Evolutionary conservation across 2,888 invertebrate species (phyloP), one percentile per base, ranked within the genome.

Genomic region (Stenodera caucasica): DNA sequence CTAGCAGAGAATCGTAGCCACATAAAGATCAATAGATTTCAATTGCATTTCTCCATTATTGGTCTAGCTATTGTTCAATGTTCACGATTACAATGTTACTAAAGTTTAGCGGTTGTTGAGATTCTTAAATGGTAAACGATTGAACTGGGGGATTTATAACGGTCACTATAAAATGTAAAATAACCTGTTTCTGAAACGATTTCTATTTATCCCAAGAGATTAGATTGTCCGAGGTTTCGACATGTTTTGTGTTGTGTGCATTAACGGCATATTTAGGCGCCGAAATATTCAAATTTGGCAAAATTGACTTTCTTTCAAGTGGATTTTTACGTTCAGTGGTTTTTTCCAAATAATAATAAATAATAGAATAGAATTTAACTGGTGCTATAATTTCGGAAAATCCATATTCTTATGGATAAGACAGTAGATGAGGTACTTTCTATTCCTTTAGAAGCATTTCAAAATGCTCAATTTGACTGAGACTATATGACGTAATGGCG

Each of bases 381-480:
- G 18, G 30, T 49, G 32, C 49, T 23, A 40, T 23, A 55, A 59
- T 60, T 55, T 60, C 55, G 53, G 49, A 52, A 52, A 56, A 60
- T 60, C 60, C 53, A 60, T 60, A 60, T 60, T 60, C 57, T 50
- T 57, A 37, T 53, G 49, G 54, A 40, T 30, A 14, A 12, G 55
- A 7, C 49, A 26, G 49, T 32, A 57, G 57, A 60, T 60, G 53
- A 60, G 56, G 49, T 49, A 56, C 40, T 56, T 60, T 56, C 56
- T 60, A 60, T 60, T 60, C 53, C 53, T 15, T n/a, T n/a, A n/a
- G n/a, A n/a, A n/a, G 11, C 45, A 49, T 29, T 23, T 21, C 21
- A 53, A n/a, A 66, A 66, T 63, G 63, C 60, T 63, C 66, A 63
- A 62, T 66, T 63, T 63, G 66, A 61, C 61, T 61, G 60, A 64